phyloP scores from a whole-genome alignment of 2,888 invertebrate genomes.

The Drosophila robusta region DNA sequence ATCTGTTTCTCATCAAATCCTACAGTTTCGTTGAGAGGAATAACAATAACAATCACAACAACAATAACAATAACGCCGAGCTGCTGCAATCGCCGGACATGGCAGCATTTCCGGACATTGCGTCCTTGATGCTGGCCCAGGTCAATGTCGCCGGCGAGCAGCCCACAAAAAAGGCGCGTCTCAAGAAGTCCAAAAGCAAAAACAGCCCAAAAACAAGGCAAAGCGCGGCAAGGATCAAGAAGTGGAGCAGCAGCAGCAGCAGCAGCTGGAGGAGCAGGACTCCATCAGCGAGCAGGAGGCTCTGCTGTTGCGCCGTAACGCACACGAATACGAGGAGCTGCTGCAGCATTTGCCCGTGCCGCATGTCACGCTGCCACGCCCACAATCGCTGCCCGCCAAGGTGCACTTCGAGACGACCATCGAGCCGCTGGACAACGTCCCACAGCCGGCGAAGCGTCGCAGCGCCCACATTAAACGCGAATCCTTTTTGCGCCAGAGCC shows the following conservation, averaged over 20 bases:
- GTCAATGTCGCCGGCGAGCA: slow-evolving; percentile 1
- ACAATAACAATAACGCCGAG: slow-evolving; percentile 3
- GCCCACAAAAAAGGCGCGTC: slow-evolving; percentile 19
- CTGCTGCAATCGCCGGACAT: slow-evolving; percentile 41
- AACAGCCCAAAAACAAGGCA: slow-evolving; percentile 17
- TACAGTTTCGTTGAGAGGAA: slow-evolving; percentile 70
- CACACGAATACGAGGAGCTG: slow-evolving; percentile 48
- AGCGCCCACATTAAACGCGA: slow-evolving; percentile 70
- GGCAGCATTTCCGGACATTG: slow-evolving; percentile 46
- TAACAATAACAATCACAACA: slow-evolving; percentile 26
- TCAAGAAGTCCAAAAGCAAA: slow-evolving; percentile 32
- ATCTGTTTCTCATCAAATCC: slow-evolving; percentile 73
- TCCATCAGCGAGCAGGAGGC: slow-evolving; percentile 29
- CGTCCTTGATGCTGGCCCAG: slow-evolving; percentile 39
- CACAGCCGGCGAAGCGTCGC: slow-evolving; percentile 28
- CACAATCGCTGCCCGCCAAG: slow-evolving; percentile 67
- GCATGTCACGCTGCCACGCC: slow-evolving; percentile 49
- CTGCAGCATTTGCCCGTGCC: slow-evolving; percentile 17
- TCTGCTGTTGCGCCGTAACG: slow-evolving; percentile 38
- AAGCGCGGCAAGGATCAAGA: neutral
- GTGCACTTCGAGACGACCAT: slow-evolving; percentile 44
- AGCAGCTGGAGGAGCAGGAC: neutral
- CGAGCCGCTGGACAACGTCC: neutral
- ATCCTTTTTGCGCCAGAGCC: slow-evolving; percentile 80
- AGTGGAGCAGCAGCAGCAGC: neutral